phyloP scores from a whole-genome alignment of 2,113 vertebrate genomes.

The Sitta europaea region DNA sequence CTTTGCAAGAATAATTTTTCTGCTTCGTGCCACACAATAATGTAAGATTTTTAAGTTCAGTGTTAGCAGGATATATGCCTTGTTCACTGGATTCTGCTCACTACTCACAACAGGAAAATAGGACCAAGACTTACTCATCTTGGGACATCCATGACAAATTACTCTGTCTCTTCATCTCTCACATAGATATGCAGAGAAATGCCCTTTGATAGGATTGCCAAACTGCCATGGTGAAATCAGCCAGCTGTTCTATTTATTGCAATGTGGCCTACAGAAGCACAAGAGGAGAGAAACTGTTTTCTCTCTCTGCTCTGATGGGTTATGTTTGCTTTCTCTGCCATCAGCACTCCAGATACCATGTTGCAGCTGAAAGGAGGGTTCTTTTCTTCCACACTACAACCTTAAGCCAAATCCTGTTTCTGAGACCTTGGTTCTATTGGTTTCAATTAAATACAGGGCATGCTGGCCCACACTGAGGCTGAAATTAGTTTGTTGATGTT shows the following conservation, averaged over 20 bases:
- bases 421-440: neutral
- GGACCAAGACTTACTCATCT: neutral
- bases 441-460: neutral
- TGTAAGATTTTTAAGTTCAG: neutral
- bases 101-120: neutral
- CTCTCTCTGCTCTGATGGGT: neutral
- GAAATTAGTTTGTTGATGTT: neutral
- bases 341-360: neutral
- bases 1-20: neutral
- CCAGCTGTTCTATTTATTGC: neutral
- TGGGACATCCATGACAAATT: neutral
- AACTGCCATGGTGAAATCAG: neutral
- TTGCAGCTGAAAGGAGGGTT: neutral
- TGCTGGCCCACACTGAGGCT: neutral
- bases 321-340: neutral
- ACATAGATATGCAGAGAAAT: neutral
- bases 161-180: neutral
- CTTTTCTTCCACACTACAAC: neutral
- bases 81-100: neutral
- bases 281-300: neutral
- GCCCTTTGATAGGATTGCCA: neutral
- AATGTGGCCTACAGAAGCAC: neutral
- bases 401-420: neutral
- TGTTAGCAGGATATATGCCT: neutral
- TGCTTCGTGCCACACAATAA: neutral